Base-by-base conservation (phyloP, 2,113 vertebrate genomes). In the Tetrax tetrax region DNA sequence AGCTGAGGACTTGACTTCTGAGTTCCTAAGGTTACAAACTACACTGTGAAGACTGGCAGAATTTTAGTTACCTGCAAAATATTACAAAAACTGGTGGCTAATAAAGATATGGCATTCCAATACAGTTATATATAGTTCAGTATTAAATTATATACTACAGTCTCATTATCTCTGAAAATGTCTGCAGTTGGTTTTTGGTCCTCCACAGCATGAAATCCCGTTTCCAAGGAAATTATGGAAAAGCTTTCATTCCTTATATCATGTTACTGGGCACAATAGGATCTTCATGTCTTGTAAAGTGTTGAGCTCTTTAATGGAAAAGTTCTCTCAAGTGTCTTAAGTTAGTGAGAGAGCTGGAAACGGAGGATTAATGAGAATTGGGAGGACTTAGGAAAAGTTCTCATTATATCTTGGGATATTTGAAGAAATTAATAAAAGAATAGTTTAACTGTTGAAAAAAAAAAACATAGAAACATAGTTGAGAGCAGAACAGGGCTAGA, bases 161-260 rank as follows among this genome's bases (percentile, higher is more conserved):
- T 89, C n/a, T 83, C 11, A 35, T 65, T 61, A 33, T 66, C 41
- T 33, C 24, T 87, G 14, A 64, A 50, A 74, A 82, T 57, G 57
- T 66, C 82, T 88, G 74, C 53, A 27, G 5, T 47, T 87, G 47
- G 5, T 3, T 65, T 90, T 91, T 70, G 43, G 33, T 65, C 54
- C 27, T 66, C 28, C 41, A 70, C 2, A 22, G 23, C 29, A 65
- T n/a, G 16, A 87, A 94, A 81, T 65, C 9, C 31, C 38, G 4
- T 69, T 86, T 87, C 66, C 66, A 92, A 83, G 24, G 41, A 63
- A 93, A 86, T 69, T 76, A 28, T 88, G 79, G 61, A 91, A 92
- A 79, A 80, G 37, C 14, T 69, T 77, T 24, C 18, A 10, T 38
- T 50, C 14, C 37, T 72, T 61, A 8, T 57, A 8, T 74, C 15